Evolutionary conservation across 2,888 invertebrate genomes (phyloP).

Genomic region (Plusia festucae): DNA sequence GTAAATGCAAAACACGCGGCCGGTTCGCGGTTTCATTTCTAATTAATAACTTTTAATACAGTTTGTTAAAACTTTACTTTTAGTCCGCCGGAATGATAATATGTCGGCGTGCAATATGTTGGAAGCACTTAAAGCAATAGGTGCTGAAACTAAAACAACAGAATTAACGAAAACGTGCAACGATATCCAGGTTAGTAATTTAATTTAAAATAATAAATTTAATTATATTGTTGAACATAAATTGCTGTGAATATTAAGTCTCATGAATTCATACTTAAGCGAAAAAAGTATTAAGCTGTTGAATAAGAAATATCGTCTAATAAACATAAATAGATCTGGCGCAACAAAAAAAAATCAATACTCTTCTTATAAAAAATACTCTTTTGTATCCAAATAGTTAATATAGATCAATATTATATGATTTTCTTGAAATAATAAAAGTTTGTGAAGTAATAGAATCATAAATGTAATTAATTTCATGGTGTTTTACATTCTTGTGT

Average conservation of each 20-base stretch:
- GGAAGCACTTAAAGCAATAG: conserved; percentile 63
- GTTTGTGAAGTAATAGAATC: too few relatives aligned
- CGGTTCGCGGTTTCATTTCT: conserved; percentile 39
- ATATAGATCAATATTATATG: too few relatives aligned
- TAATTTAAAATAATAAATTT: not conserved
- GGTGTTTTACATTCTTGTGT: not conserved
- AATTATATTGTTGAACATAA: not conserved
- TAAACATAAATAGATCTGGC: not conserved
- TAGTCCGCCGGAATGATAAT: conserved; percentile 53
- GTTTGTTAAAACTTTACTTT: conserved; percentile 15
- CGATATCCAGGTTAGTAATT: conserved; percentile 72
- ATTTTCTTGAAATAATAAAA: too few relatives aligned
- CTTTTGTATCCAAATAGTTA: too few relatives aligned
- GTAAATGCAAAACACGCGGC: conserved; percentile 57
- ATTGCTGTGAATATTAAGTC: too few relatives aligned
- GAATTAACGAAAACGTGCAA: conserved; percentile 72
- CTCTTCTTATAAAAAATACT: too few relatives aligned
- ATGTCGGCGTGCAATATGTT: conserved; percentile 63
- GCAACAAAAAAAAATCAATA: too few relatives aligned
- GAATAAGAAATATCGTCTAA: too few relatives aligned
- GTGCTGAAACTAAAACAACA: conserved; percentile 64
- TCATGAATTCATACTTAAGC: not conserved
- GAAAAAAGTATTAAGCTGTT: not conserved
- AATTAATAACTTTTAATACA: conserved; percentile 20
- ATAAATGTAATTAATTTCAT: not conserved